These are phyloP conservation scores for Alosa alosa DNA, from an alignment of 2,113 vertebrate genomes.

Conservation along the genomic window DNA sequence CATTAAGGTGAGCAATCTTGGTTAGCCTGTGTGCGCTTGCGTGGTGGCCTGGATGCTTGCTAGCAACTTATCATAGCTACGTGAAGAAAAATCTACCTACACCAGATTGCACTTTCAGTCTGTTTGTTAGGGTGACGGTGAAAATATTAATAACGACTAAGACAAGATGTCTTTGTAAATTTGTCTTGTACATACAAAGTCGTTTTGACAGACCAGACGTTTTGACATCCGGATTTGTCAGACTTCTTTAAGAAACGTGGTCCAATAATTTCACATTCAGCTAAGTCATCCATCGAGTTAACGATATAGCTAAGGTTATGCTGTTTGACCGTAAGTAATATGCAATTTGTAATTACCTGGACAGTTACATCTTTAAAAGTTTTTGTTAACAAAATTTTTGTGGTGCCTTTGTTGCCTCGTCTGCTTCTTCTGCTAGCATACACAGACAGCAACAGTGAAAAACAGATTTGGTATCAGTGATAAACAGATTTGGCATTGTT, in stretches of 20 bases:
- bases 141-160: background rate
- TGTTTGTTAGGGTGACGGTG: background rate
- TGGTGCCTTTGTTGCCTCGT: too few relatives aligned
- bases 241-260: background rate
- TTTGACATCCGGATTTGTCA: conserved; percentile 7
- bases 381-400: too few relatives aligned
- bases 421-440: too few relatives aligned
- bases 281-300: background rate
- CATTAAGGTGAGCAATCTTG: background rate
- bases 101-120: background rate
- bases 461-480: too few relatives aligned
- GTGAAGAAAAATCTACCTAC: background rate
- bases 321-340: background rate
- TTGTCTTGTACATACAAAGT: background rate
- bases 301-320: background rate
- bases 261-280: background rate
- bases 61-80: background rate
- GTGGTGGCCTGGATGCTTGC: background rate
- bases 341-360: background rate
- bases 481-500: too few relatives aligned
- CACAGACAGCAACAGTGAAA: too few relatives aligned
- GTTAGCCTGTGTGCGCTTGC: background rate
- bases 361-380: background rate
- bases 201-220: background rate
- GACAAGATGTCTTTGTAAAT: background rate